Evolutionary conservation across 2,797 vertebrate species (phyloP).

Genomic region (Craterocephalus amniculus): DNA sequence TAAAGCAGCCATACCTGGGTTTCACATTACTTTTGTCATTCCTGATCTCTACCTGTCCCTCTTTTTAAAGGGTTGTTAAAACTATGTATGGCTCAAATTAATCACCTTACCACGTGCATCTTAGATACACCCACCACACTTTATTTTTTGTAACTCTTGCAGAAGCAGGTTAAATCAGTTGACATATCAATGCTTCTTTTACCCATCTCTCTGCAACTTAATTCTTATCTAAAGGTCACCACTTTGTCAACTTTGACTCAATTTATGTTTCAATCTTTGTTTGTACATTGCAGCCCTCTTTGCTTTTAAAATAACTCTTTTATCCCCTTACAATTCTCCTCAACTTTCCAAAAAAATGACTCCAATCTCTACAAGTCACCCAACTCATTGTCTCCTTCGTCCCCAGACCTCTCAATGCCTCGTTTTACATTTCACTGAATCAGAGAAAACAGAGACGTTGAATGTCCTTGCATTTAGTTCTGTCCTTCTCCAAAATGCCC

Average conservation of each 20-base stretch:
- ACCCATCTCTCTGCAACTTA: conserved; percentile 14
- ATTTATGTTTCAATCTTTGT: conserved; percentile 33
- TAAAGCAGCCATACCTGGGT: conserved; percentile 23
- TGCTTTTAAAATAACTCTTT: conserved; percentile 19
- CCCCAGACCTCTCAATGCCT: conserved; percentile 33
- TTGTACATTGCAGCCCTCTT: not conserved
- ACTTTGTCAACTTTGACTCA: conserved; percentile 11
- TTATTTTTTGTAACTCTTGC: conserved; percentile 25
- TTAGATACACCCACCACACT: conserved; percentile 22
- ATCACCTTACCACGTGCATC: conserved; percentile 48
- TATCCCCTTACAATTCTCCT: conserved; percentile 8
- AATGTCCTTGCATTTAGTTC: conserved; percentile 64
- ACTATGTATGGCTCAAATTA: conserved; percentile 44
- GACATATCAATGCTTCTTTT: conserved; percentile 36
- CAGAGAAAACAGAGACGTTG: conserved; percentile 65
- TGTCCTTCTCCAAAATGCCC: conserved; percentile 64
- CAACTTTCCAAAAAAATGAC: not conserved
- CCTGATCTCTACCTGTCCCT: conserved; percentile 11
- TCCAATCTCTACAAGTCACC: too few species aligned
- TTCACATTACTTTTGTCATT: conserved; percentile 47
- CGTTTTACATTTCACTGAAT: conserved; percentile 77
- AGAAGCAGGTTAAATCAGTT: conserved; percentile 42
- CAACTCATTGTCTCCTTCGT: conserved; percentile 4
- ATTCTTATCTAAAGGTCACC: conserved; percentile 26
- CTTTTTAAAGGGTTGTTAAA: conserved; percentile 41